These are phyloP conservation scores for Xenopus borealis DNA, from an alignment of 2,113 vertebrate genomes.

Conservation along the genomic window DNA sequence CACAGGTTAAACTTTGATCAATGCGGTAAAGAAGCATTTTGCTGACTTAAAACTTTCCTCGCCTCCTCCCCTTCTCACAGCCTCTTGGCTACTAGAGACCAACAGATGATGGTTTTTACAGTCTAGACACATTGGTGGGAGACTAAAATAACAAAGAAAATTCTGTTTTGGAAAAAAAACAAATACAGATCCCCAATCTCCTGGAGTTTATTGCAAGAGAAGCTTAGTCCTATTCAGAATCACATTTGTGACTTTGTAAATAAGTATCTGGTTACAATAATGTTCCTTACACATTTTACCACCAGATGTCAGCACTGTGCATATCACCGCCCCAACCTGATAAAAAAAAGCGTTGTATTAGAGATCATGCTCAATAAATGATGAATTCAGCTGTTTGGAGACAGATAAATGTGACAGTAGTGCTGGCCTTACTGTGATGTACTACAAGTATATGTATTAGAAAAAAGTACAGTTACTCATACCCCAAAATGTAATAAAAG, in stretches of 20 bases:
- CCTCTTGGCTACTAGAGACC: constrained; percentile 25
- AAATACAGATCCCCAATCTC: constrained; percentile 3
- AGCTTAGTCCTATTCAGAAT: constrained; percentile 26
- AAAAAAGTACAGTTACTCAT: constrained; percentile 50
- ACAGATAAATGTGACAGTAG: constrained; percentile 57
- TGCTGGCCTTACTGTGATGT: constrained; percentile 51
- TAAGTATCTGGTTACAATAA: not conserved
- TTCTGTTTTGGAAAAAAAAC: constrained; percentile 32
- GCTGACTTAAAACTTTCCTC: constrained; percentile 6
- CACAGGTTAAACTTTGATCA: not conserved
- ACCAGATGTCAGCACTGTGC: constrained; percentile 63
- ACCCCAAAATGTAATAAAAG: constrained; percentile 48
- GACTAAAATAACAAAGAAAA: constrained; percentile 49
- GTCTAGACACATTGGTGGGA: constrained; percentile 52
- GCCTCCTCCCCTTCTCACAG: constrained; percentile 8
- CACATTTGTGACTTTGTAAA: not conserved
- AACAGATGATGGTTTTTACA: constrained; percentile 32
- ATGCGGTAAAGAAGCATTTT: not conserved
- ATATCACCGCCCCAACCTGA: not conserved
- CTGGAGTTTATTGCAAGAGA: constrained; percentile 7
- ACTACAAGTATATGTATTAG: constrained; percentile 54
- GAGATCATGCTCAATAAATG: constrained; percentile 56
- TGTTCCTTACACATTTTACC: constrained; percentile 42
- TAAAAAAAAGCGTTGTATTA: constrained; percentile 54
- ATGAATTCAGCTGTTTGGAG: constrained; percentile 49